Base-by-base conservation (phyloP, 2,888 invertebrate genomes). In the Sminthurides aquaticus region DNA sequence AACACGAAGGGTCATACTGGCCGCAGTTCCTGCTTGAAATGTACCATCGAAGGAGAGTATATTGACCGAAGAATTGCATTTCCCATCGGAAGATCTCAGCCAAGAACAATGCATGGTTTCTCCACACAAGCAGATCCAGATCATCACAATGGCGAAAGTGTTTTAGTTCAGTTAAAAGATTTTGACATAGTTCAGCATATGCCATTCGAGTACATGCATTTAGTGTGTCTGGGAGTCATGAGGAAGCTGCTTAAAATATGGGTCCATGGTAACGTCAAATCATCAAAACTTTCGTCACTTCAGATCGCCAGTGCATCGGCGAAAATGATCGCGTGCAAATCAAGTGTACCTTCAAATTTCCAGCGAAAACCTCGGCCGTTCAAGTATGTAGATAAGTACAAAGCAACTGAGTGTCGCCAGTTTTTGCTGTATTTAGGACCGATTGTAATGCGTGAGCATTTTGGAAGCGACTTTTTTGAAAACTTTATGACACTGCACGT, bases 191-290 rank as follows among this genome's bases (percentile, higher is more conserved):
- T 62, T 3, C 49, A 11, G 15, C 57, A 57, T 18, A 24, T 65
- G 3, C 61, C 62, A 11, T 56, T 56, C n/a, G 65, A 65, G 20
- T 57, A 34, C 27, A 65, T 65, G 65, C 65, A 65, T 27, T 49
- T 65, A 18, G 27, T 65, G 29, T 65, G 56, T 25, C 25, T 65
- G 5, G 65, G 65, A 3, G 54, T 63, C 2, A 54, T 63, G 56
- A 62, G 48, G n/a, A 64, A 57, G 20, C 57, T 61, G 1, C 24
- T 64, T 18, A 18, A 22, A 56, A 8, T 56, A 25, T 25, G 22
- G 26, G 25, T 56, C 18, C 20, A 25, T 8, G 56, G 56, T 18
- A 56, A 56, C 15, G 2, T 2, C 5, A 25, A 8, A n/a, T n/a
- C 25, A 8, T 56, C 24, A 3, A 60, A 28, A 52, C n/a, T 65